Evolutionary conservation across 2,113 vertebrate species (phyloP), one percentile per base, ranked within the genome.

Genomic region (Harpagus bidentatus): DNA sequence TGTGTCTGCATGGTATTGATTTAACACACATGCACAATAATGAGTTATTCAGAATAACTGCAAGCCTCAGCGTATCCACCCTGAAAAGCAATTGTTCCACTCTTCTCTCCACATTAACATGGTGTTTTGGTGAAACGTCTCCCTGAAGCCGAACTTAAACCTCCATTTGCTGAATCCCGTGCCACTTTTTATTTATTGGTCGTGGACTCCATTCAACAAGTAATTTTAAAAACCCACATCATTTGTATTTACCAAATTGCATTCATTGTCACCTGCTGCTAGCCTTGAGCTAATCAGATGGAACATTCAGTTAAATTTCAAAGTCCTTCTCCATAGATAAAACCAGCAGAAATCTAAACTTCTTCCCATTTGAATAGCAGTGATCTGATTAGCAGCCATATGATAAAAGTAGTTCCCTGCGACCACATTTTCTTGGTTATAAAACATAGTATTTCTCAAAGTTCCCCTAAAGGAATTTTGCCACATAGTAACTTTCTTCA

Each of bases 341-440:
- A 70, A 22, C 6, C 43, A 52, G 76, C 36, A 43, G 26, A 50
- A 74, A 69, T 7, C 25, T 28, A 2, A 70, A 10, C 26, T 29
- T 19, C 61, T 31, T 31, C 56, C 13, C 26, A 2, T 18, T 10
- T 21, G 50, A 63, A 19, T 3, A 50, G 67, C 81, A 50, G 42
- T 6, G 47, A 48, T 21, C 32, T 3, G 3, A 29, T 0, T 0
- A 45, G 81, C 63, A 26, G 42, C 55, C 31, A 1, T 4, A 31
- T 2, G 28, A 47, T 7, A n/a, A 21, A 19, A 38, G 62, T 2
- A 40, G 48, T 15, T 81, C 87, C 50, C 69, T 36, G 55, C 43
- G 42, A 45, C 42, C 10, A 1, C 6, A 32, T 47, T 26, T 43
- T 48, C 74, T 47, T 67, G 53, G 40, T 67, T 43, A 69, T 12